Conservation (phyloP, 2,888 invertebrate species). For the Brenthis daphne region DNA sequence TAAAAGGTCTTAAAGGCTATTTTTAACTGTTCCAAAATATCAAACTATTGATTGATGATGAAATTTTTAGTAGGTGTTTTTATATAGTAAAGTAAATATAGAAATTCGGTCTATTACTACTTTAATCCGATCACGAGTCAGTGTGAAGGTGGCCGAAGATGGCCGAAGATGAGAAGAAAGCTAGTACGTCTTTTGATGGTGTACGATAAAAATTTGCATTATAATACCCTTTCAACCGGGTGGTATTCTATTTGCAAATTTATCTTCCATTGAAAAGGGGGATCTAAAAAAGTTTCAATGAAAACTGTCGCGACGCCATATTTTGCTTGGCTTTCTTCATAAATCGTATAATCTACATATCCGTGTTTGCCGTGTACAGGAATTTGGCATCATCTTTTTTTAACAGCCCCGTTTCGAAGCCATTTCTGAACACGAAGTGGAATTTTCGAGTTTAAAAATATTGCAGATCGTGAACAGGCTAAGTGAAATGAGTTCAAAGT, state of each 20-base stretch:
- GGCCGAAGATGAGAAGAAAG: background rate
- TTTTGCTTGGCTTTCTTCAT: slow-evolving; percentile 73
- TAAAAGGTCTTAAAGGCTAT: no score
- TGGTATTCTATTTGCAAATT: slow-evolving; percentile 68
- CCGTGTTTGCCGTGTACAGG: slow-evolving; percentile 44
- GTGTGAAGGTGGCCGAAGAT: background rate
- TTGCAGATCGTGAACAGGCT: slow-evolving; percentile 19
- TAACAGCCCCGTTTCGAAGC: slow-evolving; percentile 36
- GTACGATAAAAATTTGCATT: slow-evolving; percentile 59
- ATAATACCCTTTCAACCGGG: slow-evolving; percentile 54
- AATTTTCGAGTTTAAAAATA: slow-evolving; percentile 36
- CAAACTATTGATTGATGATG: no score
- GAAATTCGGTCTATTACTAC: no score
- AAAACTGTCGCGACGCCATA: slow-evolving; percentile 71
- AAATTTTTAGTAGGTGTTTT: no score
- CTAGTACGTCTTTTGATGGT: background rate
- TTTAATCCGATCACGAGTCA: no score
- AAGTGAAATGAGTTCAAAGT: slow-evolving; percentile 29
- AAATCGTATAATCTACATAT: slow-evolving; percentile 77
- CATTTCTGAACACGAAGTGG: slow-evolving; percentile 35
- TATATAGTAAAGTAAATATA: no score
- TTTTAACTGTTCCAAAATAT: no score
- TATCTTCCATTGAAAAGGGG: slow-evolving; percentile 68
- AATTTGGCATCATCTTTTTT: slow-evolving; percentile 44
- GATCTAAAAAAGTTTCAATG: slow-evolving; percentile 72